Conservation (phyloP, 35 echinoderm and acorn worm genomes). For the Apostichopus californicus region DNA sequence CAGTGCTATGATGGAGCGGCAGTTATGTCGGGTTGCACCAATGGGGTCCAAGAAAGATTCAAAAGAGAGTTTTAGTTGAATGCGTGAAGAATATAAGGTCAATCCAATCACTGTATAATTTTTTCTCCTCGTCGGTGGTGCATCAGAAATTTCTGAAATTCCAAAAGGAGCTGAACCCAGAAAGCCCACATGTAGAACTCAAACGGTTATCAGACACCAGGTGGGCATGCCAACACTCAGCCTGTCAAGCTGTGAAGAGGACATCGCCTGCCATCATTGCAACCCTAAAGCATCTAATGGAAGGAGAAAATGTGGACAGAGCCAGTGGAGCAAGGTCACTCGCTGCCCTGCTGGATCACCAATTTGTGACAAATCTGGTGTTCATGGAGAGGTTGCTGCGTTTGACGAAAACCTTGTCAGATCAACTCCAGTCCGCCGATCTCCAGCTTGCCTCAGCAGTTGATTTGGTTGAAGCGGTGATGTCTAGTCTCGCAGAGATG, state of each 20-base stretch:
- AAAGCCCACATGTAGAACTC: background rate
- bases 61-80: slow-evolving; percentile 38
- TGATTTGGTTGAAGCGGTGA: slow-evolving; percentile 45
- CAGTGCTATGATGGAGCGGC: slow-evolving; percentile 42
- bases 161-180: slow-evolving; percentile 6
- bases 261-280: slow-evolving; percentile 39
- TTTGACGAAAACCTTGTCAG: slow-evolving; percentile 44
- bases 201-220: slow-evolving; percentile 26
- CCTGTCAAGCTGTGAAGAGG: background rate
- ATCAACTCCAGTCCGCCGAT: slow-evolving; percentile 42
- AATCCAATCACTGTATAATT: slow-evolving; percentile 38
- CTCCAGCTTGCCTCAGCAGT: slow-evolving; percentile 48
- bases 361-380: slow-evolving; percentile 19
- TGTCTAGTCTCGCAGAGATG: slow-evolving; percentile 48
- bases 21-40: slow-evolving; percentile 18
- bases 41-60: slow-evolving; percentile 55
- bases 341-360: slow-evolving; percentile 40
- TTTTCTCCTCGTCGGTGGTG: background rate
- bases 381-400: background rate
- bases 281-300: slow-evolving; percentile 33
- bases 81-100: slow-evolving; percentile 17
- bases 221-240: slow-evolving; percentile 17
- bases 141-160: slow-evolving; percentile 5
- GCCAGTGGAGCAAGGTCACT: slow-evolving; percentile 42
- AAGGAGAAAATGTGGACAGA: slow-evolving; percentile 27